Conservation (phyloP, 2,888 invertebrate species). For the Hybos culiciformis region DNA sequence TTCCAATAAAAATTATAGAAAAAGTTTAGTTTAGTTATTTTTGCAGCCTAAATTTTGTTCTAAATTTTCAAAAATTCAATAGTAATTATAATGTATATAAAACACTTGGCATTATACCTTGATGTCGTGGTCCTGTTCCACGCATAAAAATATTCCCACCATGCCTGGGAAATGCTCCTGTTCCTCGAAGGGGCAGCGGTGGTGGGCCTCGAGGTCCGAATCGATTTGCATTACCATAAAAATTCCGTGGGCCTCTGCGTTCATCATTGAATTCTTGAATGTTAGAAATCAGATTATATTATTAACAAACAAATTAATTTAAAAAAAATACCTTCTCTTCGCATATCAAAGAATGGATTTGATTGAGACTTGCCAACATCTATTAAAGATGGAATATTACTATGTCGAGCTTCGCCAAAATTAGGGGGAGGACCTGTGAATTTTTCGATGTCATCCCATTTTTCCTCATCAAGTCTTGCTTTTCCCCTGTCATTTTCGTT, state of each 20-base stretch:
- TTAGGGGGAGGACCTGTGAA: constrained; percentile 10
- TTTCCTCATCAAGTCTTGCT: no score
- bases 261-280: constrained; percentile 16
- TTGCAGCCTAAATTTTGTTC: not conserved
- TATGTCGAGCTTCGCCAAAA: constrained; percentile 4
- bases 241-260: constrained; percentile 18
- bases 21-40: no score
- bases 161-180: not conserved
- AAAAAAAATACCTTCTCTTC: constrained; percentile 7
- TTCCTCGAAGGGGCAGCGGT: constrained; percentile 11
- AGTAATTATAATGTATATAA: not conserved
- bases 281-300: constrained; percentile 2
- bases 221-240: constrained; percentile 12
- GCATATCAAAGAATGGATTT: constrained; percentile 9
- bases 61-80: not conserved
- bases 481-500: constrained; percentile 18
- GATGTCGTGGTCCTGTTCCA: constrained; percentile 16
- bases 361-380: constrained; percentile 7
- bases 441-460: no score
- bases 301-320: not conserved
- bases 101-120: constrained; percentile 9
- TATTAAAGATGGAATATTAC: constrained; percentile 3
- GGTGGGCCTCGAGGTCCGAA: no score
- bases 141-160: constrained; percentile 17
- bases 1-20: no score